Evolutionary conservation across 2,797 vertebrate species (phyloP).

Genomic region (Falco peregrinus): DNA sequence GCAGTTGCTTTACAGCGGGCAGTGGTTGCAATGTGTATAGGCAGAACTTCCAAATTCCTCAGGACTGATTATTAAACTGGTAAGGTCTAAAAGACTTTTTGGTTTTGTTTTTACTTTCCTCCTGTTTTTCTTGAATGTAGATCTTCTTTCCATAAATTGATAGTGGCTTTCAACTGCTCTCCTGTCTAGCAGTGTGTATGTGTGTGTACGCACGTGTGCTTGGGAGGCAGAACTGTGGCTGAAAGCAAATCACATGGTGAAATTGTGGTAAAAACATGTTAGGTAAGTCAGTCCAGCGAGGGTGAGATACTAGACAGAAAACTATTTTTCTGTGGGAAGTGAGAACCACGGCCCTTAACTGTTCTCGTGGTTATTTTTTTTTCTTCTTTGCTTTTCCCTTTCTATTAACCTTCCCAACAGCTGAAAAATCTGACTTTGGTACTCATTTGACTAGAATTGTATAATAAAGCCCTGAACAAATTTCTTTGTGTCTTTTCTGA

Average conservation of each 20-base stretch:
- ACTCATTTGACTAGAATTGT: background rate
- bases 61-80: background rate
- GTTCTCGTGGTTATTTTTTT: background rate
- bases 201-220: background rate
- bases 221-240: background rate
- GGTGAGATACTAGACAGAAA: background rate
- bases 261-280: background rate
- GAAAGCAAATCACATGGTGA: background rate
- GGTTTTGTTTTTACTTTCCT: background rate
- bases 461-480: background rate
- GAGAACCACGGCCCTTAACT: background rate
- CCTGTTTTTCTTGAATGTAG: background rate
- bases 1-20: background rate
- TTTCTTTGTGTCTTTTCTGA: background rate
- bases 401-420: background rate
- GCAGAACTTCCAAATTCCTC: background rate
- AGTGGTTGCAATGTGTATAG: background rate
- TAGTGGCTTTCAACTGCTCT: background rate
- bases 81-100: background rate
- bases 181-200: rapidly evolving
- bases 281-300: background rate
- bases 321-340: background rate
- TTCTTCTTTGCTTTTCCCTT: background rate
- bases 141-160: background rate
- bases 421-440: background rate